These are phyloP conservation scores for Cavia aperea DNA, from an alignment of 2,113 vertebrate species.

Conservation along the genomic window DNA sequence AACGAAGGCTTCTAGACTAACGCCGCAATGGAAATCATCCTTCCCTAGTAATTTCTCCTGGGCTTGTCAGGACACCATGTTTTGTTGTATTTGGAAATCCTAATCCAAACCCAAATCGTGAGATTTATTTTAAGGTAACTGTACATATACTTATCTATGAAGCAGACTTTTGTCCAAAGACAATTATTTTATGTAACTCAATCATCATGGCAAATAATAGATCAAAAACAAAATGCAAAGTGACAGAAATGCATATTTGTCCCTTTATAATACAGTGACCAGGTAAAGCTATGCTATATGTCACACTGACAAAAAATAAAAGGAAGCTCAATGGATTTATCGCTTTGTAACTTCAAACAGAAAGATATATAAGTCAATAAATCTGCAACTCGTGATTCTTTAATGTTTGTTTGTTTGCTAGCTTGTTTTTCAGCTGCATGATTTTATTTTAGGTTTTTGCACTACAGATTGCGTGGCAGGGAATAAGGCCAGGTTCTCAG, in stretches of 20 bases:
- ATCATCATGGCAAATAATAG: background rate
- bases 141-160: background rate
- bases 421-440: background rate
- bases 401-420: background rate
- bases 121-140: background rate
- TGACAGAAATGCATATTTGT: background rate
- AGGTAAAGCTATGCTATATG: background rate
- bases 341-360: slow-evolving; percentile 20
- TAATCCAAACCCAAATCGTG: slow-evolving; percentile 54
- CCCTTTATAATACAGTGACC: background rate
- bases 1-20: background rate
- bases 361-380: slow-evolving; percentile 26
- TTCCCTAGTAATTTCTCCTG: slow-evolving; percentile 23
- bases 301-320: slow-evolving; percentile 9
- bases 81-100: background rate
- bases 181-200: background rate
- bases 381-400: background rate
- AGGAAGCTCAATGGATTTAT: background rate
- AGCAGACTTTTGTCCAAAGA: background rate
- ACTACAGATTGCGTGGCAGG: slow-evolving; percentile 67
- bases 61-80: background rate
- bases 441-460: slow-evolving; percentile 60
- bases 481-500: slow-evolving; percentile 45
- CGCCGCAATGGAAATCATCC: background rate
- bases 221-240: background rate